Percentiles rank a stretch among this genome's conserved stretches.
Evolutionary conservation across 2,797 vertebrate genomes (phyloP).

Genomic region (Enteromius viviparus): DNA sequence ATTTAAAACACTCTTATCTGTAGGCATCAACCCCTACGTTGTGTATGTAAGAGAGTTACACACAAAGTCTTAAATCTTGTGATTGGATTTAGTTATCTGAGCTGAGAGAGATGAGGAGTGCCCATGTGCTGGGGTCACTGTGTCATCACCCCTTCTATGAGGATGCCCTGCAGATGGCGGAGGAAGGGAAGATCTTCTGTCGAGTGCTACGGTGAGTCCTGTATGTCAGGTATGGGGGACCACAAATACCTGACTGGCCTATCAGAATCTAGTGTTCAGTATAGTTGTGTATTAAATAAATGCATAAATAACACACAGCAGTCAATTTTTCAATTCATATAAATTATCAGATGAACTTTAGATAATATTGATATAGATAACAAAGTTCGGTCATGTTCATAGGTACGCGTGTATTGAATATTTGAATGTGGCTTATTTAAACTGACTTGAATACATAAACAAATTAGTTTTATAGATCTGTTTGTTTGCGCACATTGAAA

Average conservation of each 20-base stretch:
- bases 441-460: neutral
- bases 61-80: neutral
- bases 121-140: constrained; percentile 74
- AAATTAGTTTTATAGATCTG: neutral
- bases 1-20: neutral
- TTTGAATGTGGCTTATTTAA: neutral
- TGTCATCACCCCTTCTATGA: constrained; percentile 89
- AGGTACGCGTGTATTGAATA: neutral
- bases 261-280: neutral
- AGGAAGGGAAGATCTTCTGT: constrained; percentile 92
- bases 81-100: constrained; percentile 73
- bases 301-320: neutral
- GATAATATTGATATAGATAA: neutral
- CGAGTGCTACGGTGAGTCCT: constrained; percentile 86
- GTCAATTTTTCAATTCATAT: neutral
- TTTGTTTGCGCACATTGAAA: neutral
- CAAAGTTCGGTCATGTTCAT: neutral
- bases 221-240: neutral
- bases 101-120: constrained; percentile 79
- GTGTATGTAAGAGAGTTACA: too few species aligned
- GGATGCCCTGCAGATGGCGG: constrained; percentile 91
- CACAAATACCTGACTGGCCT: neutral
- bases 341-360: neutral
- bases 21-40: too few species aligned
- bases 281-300: neutral